Conservation (phyloP, 2,797 vertebrate genomes). For the Prionace glauca region DNA sequence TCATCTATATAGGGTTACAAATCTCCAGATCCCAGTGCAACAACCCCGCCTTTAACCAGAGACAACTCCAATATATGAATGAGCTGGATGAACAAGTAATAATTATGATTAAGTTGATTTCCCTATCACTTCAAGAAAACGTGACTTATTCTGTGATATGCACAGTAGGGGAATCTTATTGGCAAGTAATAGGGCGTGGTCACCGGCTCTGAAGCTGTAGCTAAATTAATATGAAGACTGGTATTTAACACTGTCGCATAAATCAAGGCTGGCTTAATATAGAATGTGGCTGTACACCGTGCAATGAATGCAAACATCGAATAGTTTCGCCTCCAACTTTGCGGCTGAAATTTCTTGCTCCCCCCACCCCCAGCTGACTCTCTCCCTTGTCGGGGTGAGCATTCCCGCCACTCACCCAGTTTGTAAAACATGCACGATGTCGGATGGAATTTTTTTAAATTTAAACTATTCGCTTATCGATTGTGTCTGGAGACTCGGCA, state of each 20-base stretch:
- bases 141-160: neutral
- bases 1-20: neutral
- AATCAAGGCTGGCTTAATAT: neutral
- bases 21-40: neutral
- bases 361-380: neutral
- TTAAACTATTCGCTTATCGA: neutral
- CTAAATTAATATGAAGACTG: neutral
- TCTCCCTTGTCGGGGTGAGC: neutral
- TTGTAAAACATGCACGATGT: neutral
- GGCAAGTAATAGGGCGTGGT: neutral
- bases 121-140: no score
- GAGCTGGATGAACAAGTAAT: neutral
- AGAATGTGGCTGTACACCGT: neutral
- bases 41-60: neutral
- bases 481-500: neutral
- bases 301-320: neutral
- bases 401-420: no score
- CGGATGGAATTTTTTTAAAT: neutral
- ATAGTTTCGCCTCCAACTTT: neutral
- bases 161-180: neutral
- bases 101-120: neutral
- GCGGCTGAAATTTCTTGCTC: neutral
- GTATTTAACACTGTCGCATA: neutral
- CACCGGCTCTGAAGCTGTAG: neutral
- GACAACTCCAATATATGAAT: neutral